Evolutionary conservation across 1,140 invertebrate species (phyloP), one percentile per base, ranked within the genome.

Genomic region (Odontomachus brunneus): DNA sequence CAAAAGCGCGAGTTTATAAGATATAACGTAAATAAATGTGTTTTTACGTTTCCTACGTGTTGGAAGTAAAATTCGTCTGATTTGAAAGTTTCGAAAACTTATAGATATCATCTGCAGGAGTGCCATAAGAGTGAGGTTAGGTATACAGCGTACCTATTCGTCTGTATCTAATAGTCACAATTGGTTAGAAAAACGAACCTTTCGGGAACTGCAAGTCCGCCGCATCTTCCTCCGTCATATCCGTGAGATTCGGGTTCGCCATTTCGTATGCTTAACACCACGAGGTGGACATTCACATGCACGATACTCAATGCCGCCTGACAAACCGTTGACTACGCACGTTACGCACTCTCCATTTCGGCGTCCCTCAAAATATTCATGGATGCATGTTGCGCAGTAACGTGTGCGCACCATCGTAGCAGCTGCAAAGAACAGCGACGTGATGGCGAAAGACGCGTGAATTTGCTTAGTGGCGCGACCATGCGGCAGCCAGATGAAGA

Each of bases 161-260:
- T 63, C 53, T 1, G 0, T 3, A 2, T n/a, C 48, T 1, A 9
- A 7, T 17, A 7, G 7, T 44, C 7, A 73, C 11, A 24, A 9
- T 3, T 44, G 3, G 9, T 7, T 1, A 63, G 22, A 0, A 72
- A 73, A 29, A 85, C 62, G 84, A 94, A 97, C 97, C 97, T 97
- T 98, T 98, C 0, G 97, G 97, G 95, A 98, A 98, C 86, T 97
- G 97, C 80, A 98, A 94, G 94, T 97, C 97, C 0, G 97, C 97
- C 3, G 97, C 97, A 93, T 98, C 97, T 94, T 98, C 97, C 92
- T 98, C 97, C 11, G 96, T 96, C 88, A 97, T 95, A 91, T 97
- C 96, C 60, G 93, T 93, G 49, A 93, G 89, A 88, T 89, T 92
- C 65, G 89, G 82, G 84, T 92, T 92, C 2, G 92, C 89, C 93